Evolutionary conservation across 1,140 invertebrate genomes (phyloP).

Genomic region (Sitobion miscanthi): DNA sequence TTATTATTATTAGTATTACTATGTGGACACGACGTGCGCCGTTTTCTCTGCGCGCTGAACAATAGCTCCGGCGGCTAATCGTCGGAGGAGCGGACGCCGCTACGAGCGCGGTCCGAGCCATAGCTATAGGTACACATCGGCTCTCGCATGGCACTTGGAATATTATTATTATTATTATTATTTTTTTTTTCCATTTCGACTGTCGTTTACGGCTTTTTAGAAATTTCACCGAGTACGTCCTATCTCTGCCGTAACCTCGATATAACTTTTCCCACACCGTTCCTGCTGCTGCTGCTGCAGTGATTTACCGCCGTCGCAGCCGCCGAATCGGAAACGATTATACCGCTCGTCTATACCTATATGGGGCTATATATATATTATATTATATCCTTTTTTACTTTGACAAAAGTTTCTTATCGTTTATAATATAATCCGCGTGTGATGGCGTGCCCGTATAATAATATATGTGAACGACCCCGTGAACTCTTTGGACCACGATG

Average conservation of each 20-base stretch:
- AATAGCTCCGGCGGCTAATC: slow-evolving; percentile 18
- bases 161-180: background rate
- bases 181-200: slow-evolving; percentile 1
- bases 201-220: slow-evolving; percentile 28
- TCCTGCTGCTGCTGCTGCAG: background rate
- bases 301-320: background rate
- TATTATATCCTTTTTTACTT: background rate
- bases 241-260: slow-evolving; percentile 2
- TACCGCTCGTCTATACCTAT: no score
- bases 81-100: background rate
- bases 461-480: background rate
- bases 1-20: background rate
- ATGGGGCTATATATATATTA: no score
- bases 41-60: slow-evolving; percentile 25
- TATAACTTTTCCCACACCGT: slow-evolving; percentile 29
- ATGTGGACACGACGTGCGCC: slow-evolving; percentile 43
- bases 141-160: background rate
- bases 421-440: background rate
- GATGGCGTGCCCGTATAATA: background rate
- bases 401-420: background rate
- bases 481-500: background rate
- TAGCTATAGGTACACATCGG: background rate
- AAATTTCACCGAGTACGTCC: background rate
- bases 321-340: background rate
- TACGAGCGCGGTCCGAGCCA: background rate